Conservation (phyloP, 2,113 vertebrate genomes). For the Plecturocebus donacophilus region DNA sequence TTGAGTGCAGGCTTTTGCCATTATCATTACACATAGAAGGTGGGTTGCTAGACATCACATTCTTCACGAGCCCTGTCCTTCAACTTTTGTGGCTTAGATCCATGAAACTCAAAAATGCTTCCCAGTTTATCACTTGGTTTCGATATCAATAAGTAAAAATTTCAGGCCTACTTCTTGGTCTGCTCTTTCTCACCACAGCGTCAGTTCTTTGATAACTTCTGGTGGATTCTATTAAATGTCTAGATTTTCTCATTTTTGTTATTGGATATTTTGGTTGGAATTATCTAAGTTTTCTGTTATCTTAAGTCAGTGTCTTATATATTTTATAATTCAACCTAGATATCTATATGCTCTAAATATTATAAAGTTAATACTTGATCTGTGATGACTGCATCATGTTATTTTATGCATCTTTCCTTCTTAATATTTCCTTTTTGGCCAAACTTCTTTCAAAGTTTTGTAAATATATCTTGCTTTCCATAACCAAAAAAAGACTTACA, state of each 20-base stretch:
- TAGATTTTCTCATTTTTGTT: neutral
- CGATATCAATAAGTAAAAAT: neutral
- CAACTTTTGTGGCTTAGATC: neutral
- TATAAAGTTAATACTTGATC: neutral
- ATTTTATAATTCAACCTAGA: neutral
- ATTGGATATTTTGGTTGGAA: neutral
- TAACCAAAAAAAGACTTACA: neutral
- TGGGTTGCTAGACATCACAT: neutral
- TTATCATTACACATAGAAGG: neutral
- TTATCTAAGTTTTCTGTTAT: neutral
- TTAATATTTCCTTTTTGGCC: neutral
- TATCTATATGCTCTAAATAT: neutral
- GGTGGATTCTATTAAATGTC: neutral
- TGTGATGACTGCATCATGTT: neutral
- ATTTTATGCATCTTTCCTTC: neutral
- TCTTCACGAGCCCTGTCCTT: neutral
- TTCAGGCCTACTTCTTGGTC: neutral
- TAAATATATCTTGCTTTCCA: neutral
- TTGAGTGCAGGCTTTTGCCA: neutral
- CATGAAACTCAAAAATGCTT: neutral
- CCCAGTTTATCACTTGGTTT: neutral
- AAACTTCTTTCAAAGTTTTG: neutral
- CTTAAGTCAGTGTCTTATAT: neutral
- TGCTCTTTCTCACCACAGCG: neutral
- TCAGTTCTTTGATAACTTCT: neutral